Evolutionary conservation across 2,113 vertebrate species (phyloP), one percentile per base, ranked within the genome.

Genomic region (Sander lucioperca): DNA sequence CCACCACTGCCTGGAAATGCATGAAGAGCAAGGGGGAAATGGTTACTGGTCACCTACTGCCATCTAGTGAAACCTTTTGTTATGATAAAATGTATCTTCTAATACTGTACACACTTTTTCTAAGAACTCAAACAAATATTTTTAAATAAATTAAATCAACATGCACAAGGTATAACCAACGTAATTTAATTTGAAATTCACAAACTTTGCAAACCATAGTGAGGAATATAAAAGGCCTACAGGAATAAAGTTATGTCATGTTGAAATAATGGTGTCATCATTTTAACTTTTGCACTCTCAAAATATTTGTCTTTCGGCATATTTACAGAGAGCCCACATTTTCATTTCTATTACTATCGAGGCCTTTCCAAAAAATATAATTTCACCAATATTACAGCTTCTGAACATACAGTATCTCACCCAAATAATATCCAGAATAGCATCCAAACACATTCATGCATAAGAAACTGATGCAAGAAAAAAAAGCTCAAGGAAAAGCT

Each of bases 281-380:
- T 45, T 39, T 59, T 39, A 51, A 39, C 56, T 68, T 68, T 62
- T 11, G 33, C 50, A 50, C 33, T 25, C 36, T 79, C 53, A 33
- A 67, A 80, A 61, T 36, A 73, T 76, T 68, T 79, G 59, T 77
- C 58, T 67, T 64, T 57, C 62, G 51, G 21, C 33, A 14, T 77
- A 83, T 86, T 84, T 77, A 87, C 76, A 81, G 15, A 64, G 21
- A 64, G 19, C 62, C 19, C 61, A 39, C 43, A 30, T 58, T 6
- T 63, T 43, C 10, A 45, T 8, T 45, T 80, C 23, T 16, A 25
- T 15, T 7, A 61, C 27, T 53, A 74, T 19, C 9, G 23, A 79
- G n/a, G 45, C 58, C 53, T 86, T 83, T 81, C 27, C 66, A 79
- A 89, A 33, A 91, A 86, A 90, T 79, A 91, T 68, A 89, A 58